Base-by-base conservation (phyloP, 2,113 vertebrate genomes). In the Erythrocercus mccallii region DNA sequence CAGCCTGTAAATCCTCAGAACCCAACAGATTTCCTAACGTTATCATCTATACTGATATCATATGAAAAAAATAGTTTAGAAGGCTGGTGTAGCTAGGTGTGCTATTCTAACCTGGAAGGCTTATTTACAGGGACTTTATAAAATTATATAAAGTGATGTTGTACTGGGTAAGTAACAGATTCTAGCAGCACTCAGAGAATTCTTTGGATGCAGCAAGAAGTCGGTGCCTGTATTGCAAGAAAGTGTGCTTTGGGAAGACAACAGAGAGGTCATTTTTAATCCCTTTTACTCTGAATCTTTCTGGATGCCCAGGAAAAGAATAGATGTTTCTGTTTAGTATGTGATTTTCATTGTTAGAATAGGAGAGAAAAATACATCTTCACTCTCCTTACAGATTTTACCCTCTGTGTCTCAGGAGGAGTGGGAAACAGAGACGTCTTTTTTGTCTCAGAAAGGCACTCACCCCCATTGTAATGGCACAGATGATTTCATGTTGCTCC, bases 381-480 rank as follows among this genome's bases (percentile, higher is more conserved):
- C n/a, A 6, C 17, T 74, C 47, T 94, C 35, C 45, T 87, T 64
- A 42, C 6, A 47, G 82, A 19, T 88, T 77, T 70, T 42, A 53
- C 20, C 30, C 28, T 90, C 23, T 2, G 1, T 40, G 20, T 85
- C 73, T 91, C 70, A 73, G 51, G 18, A 65, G 31, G 45, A 79
- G 53, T 42, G 90, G 57, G 79, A 90, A 93, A 76, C 72, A 71
- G 27, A n/a, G 30, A 25, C 18, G 20, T 40, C 69, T 83, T 35
- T 82, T 86, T 91, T 92, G 42, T 65, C 65, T 94, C 81, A 77
- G 82, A n/a, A 92, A 94, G 58, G 71, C 66, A 83, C 62, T 95
- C 88, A 80, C 82, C 30, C 85, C 73, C 86, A 69, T 57, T 94
- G 62, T 57, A 50, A 93, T 77, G 85, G 64, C 42, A 72, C 25